phyloP scores from a whole-genome alignment of 2,888 invertebrate species.

The Aspidiotus destructor region DNA sequence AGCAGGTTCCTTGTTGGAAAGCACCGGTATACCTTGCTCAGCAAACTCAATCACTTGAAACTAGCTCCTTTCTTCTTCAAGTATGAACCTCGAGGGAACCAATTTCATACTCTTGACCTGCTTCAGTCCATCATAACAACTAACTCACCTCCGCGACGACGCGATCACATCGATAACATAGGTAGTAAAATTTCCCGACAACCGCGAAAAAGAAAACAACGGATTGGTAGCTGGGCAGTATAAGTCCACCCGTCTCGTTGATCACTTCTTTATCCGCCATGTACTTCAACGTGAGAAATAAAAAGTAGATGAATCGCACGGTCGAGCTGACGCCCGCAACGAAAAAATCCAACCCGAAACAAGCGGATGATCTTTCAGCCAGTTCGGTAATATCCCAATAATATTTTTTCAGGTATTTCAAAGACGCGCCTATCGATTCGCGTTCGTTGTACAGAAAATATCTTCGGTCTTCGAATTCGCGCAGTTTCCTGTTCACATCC shows the following conservation, averaged over 20 bases:
- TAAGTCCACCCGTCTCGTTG: constrained; percentile 4
- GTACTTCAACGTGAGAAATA: constrained; percentile 30
- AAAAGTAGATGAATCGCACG: constrained; percentile 32
- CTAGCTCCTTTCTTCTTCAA: no score
- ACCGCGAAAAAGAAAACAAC: constrained; percentile 31
- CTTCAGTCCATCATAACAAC: no score
- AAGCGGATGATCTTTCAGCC: constrained; percentile 21
- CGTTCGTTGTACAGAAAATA: constrained; percentile 1
- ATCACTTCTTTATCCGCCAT: constrained; percentile 10
- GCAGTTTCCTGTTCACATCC: constrained; percentile 20
- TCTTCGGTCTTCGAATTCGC: constrained; percentile 5
- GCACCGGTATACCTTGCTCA: no score
- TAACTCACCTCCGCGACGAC: constrained; percentile 20
- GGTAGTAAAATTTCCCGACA: constrained; percentile 32
- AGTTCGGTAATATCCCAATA: constrained; percentile 20
- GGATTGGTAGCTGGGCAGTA: constrained; percentile 23
- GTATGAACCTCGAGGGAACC: no score
- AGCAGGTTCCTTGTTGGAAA: no score
- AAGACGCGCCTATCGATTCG: background rate
- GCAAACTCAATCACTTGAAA: no score
- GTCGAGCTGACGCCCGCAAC: constrained; percentile 26
- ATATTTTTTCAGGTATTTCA: constrained; percentile 14
- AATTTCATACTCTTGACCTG: no score
- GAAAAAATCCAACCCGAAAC: constrained; percentile 30
- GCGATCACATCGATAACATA: constrained; percentile 32